phyloP scores from a whole-genome alignment of 1,140 invertebrate genomes.

The Hyles vespertilio region DNA sequence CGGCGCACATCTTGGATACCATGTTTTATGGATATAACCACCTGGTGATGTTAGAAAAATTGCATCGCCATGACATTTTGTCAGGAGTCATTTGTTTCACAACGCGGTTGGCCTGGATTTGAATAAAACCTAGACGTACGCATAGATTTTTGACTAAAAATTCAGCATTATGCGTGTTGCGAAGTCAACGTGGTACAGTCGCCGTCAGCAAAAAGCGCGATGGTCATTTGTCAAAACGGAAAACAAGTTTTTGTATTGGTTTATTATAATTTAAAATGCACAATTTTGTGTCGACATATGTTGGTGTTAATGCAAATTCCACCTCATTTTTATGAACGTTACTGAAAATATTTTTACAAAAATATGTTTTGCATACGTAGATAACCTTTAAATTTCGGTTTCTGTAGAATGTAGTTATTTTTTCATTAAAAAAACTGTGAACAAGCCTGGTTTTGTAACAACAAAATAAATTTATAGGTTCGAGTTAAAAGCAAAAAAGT shows the following conservation, averaged over 20 bases:
- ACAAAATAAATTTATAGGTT: no score
- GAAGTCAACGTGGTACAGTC: slow-evolving; percentile 31
- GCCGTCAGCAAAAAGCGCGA: slow-evolving; percentile 21
- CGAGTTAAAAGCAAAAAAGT: no score
- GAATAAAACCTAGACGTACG: slow-evolving; percentile 35
- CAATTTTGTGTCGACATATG: background rate
- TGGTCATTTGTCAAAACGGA: slow-evolving; percentile 15
- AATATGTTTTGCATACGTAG: background rate
- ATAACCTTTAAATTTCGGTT: no score
- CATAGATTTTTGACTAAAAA: slow-evolving; percentile 45
- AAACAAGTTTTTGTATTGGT: slow-evolving; percentile 10
- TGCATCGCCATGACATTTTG: slow-evolving; percentile 64
- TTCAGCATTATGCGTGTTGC: slow-evolving; percentile 17
- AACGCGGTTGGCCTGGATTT: slow-evolving; percentile 34
- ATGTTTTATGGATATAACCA: slow-evolving; percentile 69
- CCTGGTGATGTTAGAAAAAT: slow-evolving; percentile 66
- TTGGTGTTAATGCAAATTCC: no score
- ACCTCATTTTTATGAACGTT: no score
- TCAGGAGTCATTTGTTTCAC: slow-evolving; percentile 60
- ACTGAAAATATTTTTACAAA: background rate
- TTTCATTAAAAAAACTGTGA: no score
- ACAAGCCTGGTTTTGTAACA: no score
- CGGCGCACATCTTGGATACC: slow-evolving; percentile 30
- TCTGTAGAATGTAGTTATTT: no score
- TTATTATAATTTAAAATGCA: slow-evolving; percentile 8